Evolutionary conservation across 64 coral and sea anemone species (phyloP).

Genomic region (Pocillopora verrucosa): DNA sequence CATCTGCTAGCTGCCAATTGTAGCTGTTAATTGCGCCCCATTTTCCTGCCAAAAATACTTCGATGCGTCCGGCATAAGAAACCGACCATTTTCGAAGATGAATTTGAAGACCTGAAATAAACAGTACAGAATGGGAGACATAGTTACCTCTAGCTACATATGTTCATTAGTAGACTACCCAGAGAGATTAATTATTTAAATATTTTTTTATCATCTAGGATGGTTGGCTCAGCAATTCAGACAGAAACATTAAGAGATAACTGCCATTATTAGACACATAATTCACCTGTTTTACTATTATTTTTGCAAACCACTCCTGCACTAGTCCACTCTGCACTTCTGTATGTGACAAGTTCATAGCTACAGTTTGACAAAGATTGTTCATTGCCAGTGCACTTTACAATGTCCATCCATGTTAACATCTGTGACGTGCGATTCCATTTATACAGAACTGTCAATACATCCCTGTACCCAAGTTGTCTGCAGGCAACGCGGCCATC

Average conservation of each 20-base stretch:
- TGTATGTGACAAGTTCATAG: not conserved
- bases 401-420: constrained; percentile 37
- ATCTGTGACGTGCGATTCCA: not conserved
- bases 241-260: not conserved
- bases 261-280: not conserved
- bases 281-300: constrained; percentile 32
- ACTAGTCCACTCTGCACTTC: not conserved
- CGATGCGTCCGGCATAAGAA: constrained; percentile 42
- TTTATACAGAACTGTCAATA: constrained; percentile 14
- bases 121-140: not conserved
- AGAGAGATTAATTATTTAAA: no score
- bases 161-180: no score
- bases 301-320: constrained; percentile 52
- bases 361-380: constrained; percentile 37
- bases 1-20: constrained; percentile 28
- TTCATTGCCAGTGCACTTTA: constrained; percentile 52
- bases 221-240: not conserved
- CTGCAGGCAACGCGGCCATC: constrained; percentile 39
- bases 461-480: constrained; percentile 27
- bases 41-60: constrained; percentile 44
- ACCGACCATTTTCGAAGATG: not conserved
- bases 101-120: not conserved
- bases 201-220: no score
- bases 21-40: constrained; percentile 34
- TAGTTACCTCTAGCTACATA: no score